These are phyloP conservation scores for Pristiophorus japonicus DNA, from an alignment of 2,113 vertebrate species.

Conservation along the genomic window DNA sequence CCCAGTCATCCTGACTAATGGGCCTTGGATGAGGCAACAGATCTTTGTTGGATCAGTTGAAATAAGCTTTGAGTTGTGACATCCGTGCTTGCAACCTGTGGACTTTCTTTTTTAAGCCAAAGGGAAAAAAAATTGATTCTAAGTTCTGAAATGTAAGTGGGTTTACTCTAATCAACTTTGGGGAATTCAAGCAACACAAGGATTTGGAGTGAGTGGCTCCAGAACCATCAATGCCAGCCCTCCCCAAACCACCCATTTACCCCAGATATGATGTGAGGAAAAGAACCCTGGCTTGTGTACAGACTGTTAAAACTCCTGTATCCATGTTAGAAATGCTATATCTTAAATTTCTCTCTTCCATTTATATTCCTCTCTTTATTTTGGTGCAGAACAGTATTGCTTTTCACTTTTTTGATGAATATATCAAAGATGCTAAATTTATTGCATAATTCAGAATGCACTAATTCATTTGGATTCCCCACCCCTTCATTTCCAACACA, in stretches of 20 bases:
- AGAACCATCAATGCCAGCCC: neutral
- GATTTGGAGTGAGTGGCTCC: too few relatives aligned
- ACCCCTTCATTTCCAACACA: conserved; percentile 38
- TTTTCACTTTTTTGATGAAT: neutral
- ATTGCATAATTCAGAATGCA: neutral
- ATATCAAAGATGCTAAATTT: neutral
- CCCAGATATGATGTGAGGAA: too few relatives aligned
- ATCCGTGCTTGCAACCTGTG: neutral
- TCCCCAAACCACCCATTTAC: neutral
- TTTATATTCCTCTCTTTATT: neutral
- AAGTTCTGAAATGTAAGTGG: neutral
- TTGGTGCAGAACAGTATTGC: neutral
- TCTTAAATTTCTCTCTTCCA: neutral
- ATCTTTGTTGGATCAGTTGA: neutral
- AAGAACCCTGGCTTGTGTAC: too few relatives aligned
- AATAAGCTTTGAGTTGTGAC: neutral
- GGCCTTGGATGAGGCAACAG: neutral
- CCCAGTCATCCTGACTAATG: neutral
- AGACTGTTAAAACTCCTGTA: too few relatives aligned
- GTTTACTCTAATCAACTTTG: neutral
- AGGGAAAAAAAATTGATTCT: neutral
- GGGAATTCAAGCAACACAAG: neutral
- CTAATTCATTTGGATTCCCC: conserved; percentile 14
- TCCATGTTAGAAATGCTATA: too few relatives aligned
- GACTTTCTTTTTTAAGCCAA: neutral